Percentiles rank a stretch among this genome's conserved stretches.
These are phyloP conservation scores for Colinus virginianus DNA, from an alignment of 2,113 vertebrate genomes.

Conservation along the genomic window DNA sequence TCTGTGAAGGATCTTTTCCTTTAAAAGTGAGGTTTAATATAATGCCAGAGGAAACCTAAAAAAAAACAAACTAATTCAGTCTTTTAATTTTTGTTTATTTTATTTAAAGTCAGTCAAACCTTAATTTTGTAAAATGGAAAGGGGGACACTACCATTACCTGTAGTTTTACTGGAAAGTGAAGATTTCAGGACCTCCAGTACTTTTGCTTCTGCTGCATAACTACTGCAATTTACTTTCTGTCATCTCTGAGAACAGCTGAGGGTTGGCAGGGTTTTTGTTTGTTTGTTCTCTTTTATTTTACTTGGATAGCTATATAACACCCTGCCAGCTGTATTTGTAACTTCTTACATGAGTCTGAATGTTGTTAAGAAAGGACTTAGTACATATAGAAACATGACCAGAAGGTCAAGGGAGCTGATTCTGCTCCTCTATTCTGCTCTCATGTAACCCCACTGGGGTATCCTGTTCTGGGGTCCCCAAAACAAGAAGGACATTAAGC, in stretches of 20 bases:
- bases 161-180: not conserved
- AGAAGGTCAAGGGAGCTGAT: too few species aligned
- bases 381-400: not conserved
- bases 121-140: not conserved
- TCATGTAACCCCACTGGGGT: too few species aligned
- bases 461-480: too few species aligned
- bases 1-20: not conserved
- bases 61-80: not conserved
- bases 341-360: not conserved
- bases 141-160: not conserved
- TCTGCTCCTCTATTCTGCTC: too few species aligned
- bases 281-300: not conserved
- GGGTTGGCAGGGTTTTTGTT: rapidly evolving
- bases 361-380: not conserved
- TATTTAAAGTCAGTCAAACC: not conserved
- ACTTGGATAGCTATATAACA: not conserved
- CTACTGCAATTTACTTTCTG: not conserved
- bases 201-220: not conserved
- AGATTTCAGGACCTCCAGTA: not conserved
- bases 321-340: not conserved
- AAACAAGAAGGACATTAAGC: too few species aligned
- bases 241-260: not conserved
- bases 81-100: not conserved
- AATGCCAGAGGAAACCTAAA: not conserved
- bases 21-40: not conserved